Percentiles rank a stretch among this genome's conserved stretches.
phyloP scores from a whole-genome alignment of 2,888 invertebrate species.

The Limnephilus marmoratus region DNA sequence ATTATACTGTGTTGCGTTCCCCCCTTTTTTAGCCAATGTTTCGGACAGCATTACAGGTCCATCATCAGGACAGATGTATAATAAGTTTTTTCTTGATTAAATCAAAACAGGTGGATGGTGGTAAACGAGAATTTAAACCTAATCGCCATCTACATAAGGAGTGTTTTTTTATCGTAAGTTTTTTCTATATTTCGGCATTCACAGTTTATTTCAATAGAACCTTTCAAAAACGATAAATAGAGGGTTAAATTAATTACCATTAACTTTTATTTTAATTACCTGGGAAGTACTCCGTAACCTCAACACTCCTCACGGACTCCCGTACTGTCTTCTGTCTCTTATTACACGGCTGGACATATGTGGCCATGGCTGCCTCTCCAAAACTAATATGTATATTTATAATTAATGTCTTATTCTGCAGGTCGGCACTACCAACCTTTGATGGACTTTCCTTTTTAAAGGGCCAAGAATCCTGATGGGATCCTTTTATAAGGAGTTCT shows the following conservation, averaged over 20 bases:
- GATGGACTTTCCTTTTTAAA: constrained; percentile 1
- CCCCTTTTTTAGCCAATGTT: no score
- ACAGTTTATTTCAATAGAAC: no score
- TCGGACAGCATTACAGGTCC: no score
- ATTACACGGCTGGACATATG: constrained; percentile 65
- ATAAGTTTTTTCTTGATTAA: no score
- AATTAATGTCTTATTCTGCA: neutral
- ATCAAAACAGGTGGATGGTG: no score
- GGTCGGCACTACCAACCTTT: neutral
- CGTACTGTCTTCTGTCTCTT: constrained; percentile 67
- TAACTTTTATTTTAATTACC: constrained; percentile 62
- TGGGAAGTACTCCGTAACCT: constrained; percentile 67
- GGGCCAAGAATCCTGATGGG: neutral
- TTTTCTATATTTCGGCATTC: no score
- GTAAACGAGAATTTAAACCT: no score
- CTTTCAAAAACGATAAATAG: no score
- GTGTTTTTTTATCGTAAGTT: no score
- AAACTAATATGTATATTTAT: neutral
- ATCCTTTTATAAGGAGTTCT: constrained; percentile 50
- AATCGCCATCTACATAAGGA: no score
- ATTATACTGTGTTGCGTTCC: no score
- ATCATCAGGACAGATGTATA: no score
- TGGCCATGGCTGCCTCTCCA: constrained; percentile 58
- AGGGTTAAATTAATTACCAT: neutral
- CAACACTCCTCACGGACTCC: constrained; percentile 58